Conservation (phyloP, 64 coral and sea anemone genomes). For the Montipora cactus region DNA sequence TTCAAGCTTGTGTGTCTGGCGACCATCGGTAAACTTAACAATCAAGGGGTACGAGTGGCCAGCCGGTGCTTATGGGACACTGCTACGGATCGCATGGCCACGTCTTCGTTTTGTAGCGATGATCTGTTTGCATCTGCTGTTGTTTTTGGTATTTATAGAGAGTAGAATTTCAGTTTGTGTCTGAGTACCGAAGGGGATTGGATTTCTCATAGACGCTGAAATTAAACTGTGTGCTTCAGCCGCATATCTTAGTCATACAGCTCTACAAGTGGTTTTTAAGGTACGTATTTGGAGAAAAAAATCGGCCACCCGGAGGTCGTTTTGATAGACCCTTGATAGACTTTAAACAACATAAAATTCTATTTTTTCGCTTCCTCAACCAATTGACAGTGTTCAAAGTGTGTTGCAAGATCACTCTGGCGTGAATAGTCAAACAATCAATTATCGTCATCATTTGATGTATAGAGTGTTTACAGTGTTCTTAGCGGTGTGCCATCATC, state of each 20-base stretch:
- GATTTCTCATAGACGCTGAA: too few relatives aligned
- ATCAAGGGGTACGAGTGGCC: conserved; percentile 70
- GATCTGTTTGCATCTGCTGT: conserved; percentile 69
- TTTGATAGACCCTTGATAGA: too few relatives aligned
- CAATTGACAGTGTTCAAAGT: background rate
- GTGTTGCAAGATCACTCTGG: background rate
- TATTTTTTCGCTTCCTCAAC: too few relatives aligned
- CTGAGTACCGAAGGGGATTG: background rate
- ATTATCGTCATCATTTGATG: background rate
- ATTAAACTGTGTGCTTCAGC: too few relatives aligned
- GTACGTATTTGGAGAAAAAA: too few relatives aligned
- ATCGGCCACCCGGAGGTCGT: too few relatives aligned
- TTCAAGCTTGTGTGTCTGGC: conserved; percentile 83
- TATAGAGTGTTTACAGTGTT: background rate
- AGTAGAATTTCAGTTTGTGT: conserved; percentile 28
- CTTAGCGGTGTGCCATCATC: conserved; percentile 25
- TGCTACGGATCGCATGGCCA: conserved; percentile 59
- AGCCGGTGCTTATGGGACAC: conserved; percentile 84
- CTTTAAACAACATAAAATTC: too few relatives aligned
- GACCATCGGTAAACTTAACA: conserved; percentile 62
- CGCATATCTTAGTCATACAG: too few relatives aligned
- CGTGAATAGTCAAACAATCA: background rate
- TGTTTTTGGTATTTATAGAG: conserved; percentile 83
- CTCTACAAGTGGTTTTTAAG: too few relatives aligned
- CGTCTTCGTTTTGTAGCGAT: conserved; percentile 66